Conservation (phyloP, 1,140 invertebrate genomes). For the Acyrthosiphon pisum region DNA sequence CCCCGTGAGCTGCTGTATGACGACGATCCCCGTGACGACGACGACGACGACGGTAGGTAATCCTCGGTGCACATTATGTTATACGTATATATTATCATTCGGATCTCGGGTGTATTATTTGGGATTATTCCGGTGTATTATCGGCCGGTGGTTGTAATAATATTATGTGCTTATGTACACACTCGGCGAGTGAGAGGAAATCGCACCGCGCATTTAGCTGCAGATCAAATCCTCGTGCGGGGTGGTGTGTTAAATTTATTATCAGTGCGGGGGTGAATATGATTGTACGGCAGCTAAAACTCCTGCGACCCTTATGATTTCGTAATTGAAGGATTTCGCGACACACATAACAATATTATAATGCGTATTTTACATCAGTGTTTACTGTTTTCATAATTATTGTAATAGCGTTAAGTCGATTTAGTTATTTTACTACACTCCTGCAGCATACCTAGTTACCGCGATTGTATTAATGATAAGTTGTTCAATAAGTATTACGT, state of each 20-base stretch:
- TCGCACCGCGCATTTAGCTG: not conserved
- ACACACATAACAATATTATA: not conserved
- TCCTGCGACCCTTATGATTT: not conserved
- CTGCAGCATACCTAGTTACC: not conserved
- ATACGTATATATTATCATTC: not conserved
- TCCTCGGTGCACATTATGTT: too few species aligned
- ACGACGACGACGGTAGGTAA: not conserved
- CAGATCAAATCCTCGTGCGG: not conserved
- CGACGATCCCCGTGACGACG: too few species aligned
- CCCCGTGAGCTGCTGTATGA: too few species aligned
- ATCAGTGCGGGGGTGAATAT: not conserved
- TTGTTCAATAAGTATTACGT: not conserved
- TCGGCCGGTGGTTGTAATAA: not conserved
- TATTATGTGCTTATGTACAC: not conserved
- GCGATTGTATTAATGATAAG: not conserved
- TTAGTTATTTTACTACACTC: not conserved
- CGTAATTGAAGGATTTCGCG: not conserved
- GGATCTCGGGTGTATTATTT: conserved; percentile 3
- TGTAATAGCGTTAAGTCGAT: not conserved
- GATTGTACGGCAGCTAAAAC: not conserved
- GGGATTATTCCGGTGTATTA: not conserved
- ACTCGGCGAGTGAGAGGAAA: not conserved
- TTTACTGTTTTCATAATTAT: not conserved
- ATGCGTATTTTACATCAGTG: not conserved
- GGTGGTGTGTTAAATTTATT: not conserved